Evolutionary conservation across 1,140 invertebrate species (phyloP), one percentile per base, ranked within the genome.

Genomic region (Hyphantria cunea): DNA sequence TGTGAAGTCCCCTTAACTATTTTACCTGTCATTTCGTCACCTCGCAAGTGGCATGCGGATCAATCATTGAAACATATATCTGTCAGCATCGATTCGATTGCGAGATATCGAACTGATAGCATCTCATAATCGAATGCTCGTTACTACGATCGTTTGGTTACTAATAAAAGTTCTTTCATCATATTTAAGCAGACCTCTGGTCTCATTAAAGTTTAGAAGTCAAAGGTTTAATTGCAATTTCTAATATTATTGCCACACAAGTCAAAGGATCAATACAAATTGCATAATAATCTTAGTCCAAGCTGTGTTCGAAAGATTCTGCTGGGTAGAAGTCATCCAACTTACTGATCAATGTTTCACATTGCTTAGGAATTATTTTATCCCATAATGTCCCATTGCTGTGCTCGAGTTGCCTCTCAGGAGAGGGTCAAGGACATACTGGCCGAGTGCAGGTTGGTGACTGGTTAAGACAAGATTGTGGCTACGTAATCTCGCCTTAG

Each of bases 71-170:
- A 8, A 39, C 6, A 13, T 10, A 11, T 47, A 39, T 39, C 54
- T 58, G 54, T 58, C 54, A 58, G 44, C 54, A 48, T 49, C 9
- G 47, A 49, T 59, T 31, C 55, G 44, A 59, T 59, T 59, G 55
- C 55, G 34, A 15, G 53, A 56, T 56, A n/a, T 15, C 32, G 15
- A 33, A 17, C n/a, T 31, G 55, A 59, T 59, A 49, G 47, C 14
- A 56, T 56, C 53, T 31, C 41, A 47, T 44, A 56, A 31, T 45
- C 25, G 42, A 33, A 45, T 45, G 12, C 48, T 49, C 15, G 48
- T 32, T 32, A 49, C 25, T 49, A 31, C 7, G n/a, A 33, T 44
- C 11, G 39, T 45, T 54, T 54, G 37, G 53, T 56, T 45, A 56
- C 32, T 47, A 37, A 9, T 34, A 34, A 33, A 14, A 3, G n/a